Evolutionary conservation across 2,888 invertebrate genomes (phyloP).

Genomic region (Mythimna lalbum): DNA sequence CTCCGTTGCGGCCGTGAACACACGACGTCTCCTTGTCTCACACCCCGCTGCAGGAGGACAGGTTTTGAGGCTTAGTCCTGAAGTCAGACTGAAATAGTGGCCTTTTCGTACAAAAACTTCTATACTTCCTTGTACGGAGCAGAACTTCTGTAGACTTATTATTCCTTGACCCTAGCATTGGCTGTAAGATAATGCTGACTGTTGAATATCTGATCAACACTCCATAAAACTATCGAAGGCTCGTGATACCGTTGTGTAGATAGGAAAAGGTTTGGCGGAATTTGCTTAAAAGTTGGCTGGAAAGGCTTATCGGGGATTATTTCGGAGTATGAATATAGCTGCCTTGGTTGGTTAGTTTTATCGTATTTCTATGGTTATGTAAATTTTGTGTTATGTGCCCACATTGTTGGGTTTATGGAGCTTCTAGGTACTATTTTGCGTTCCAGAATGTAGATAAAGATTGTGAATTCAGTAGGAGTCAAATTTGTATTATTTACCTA

Average conservation of each 20-base stretch:
- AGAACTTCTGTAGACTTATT: conserved; percentile 1
- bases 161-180: conserved; percentile 14
- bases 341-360: background rate
- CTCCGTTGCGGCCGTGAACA: no score
- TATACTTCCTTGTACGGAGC: background rate
- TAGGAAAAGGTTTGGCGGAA: conserved; percentile 22
- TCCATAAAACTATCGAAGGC: conserved; percentile 46
- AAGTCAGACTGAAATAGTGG: no score
- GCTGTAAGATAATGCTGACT: conserved; percentile 36
- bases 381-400: conserved; percentile 14
- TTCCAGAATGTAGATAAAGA: background rate
- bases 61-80: no score
- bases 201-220: conserved; percentile 24
- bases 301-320: conserved; percentile 39
- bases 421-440: background rate
- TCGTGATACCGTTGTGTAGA: conserved; percentile 5
- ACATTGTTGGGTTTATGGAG: background rate
- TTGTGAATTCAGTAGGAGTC: no score
- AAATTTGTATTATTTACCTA: no score
- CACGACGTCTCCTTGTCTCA: no score
- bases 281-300: conserved; percentile 32
- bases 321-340: conserved; percentile 22
- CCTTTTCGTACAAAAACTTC: no score
- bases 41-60: no score
- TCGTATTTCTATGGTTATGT: conserved; percentile 21